Conservation (phyloP, 2,113 vertebrate species). For the Oceanites oceanicus region DNA sequence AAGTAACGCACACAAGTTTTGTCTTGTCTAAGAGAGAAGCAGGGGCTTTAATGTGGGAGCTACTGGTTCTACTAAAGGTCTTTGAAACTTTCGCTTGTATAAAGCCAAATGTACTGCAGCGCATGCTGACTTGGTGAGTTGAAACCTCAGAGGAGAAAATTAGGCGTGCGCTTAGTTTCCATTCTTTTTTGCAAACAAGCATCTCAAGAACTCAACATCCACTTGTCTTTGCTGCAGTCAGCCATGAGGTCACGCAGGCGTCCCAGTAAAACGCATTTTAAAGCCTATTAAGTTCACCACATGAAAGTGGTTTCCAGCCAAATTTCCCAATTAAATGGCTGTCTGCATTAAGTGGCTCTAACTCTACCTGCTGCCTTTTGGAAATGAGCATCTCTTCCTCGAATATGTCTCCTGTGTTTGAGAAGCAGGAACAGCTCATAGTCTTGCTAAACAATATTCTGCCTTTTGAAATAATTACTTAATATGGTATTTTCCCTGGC, state of each 20-base stretch:
- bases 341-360: background rate
- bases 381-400: background rate
- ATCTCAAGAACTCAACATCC: background rate
- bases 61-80: background rate
- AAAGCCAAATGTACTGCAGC: background rate
- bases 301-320: constrained; percentile 39
- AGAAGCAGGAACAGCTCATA: background rate
- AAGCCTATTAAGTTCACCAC: constrained; percentile 45
- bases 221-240: background rate
- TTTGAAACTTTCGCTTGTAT: background rate
- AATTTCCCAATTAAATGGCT: constrained; percentile 7
- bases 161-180: background rate
- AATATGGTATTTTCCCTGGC: background rate
- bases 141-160: background rate
- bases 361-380: background rate
- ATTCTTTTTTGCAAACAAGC: background rate
- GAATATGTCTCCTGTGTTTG: background rate
- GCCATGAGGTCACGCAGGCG: background rate
- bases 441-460: background rate
- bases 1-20: background rate
- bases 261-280: constrained; percentile 33
- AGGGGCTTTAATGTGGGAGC: background rate
- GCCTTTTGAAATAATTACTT: background rate
- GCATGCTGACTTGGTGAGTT: background rate
- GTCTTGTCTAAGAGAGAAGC: background rate